Conservation (phyloP, 2,888 invertebrate genomes). For the Amphimallon solstitiale region DNA sequence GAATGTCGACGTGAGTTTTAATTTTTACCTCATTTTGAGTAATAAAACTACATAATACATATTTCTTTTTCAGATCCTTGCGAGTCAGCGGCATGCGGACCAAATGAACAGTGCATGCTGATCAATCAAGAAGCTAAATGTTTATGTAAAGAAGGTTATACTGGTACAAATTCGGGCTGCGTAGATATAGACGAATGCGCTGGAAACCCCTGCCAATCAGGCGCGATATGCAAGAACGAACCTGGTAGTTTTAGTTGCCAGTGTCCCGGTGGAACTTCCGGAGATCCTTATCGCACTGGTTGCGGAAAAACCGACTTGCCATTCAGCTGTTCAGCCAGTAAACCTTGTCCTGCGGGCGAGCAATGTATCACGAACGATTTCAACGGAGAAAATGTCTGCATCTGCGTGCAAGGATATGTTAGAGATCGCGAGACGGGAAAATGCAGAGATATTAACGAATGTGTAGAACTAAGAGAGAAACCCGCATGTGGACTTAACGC, state of each 20-base stretch:
- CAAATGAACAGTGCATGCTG: constrained; percentile 89
- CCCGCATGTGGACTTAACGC: constrained; percentile 89
- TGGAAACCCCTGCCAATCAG: constrained; percentile 81
- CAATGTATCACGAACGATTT: constrained; percentile 83
- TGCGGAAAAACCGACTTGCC: constrained; percentile 74
- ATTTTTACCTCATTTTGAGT: neutral
- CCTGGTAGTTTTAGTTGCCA: constrained; percentile 88
- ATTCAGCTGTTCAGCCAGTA: constrained; percentile 76
- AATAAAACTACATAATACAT: constrained; percentile 1
- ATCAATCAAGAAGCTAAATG: constrained; percentile 86
- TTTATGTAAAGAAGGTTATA: constrained; percentile 83
- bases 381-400: constrained; percentile 82
- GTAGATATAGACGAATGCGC: constrained; percentile 91
- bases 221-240: constrained; percentile 89
- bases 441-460: constrained; percentile 89
- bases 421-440: constrained; percentile 77
- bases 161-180: constrained; percentile 79
- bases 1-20: constrained; percentile 85
- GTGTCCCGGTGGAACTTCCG: constrained; percentile 83
- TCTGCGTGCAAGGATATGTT: constrained; percentile 89
- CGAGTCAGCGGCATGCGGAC: constrained; percentile 84
- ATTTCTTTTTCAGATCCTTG: constrained; percentile 79
- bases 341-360: constrained; percentile 86
- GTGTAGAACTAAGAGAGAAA: constrained; percentile 77
- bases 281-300: constrained; percentile 83